Percentiles rank a stretch among this genome's conserved stretches.
Evolutionary conservation across 2,888 invertebrate genomes (phyloP).

Genomic region (Ormyrus nitidulus): DNA sequence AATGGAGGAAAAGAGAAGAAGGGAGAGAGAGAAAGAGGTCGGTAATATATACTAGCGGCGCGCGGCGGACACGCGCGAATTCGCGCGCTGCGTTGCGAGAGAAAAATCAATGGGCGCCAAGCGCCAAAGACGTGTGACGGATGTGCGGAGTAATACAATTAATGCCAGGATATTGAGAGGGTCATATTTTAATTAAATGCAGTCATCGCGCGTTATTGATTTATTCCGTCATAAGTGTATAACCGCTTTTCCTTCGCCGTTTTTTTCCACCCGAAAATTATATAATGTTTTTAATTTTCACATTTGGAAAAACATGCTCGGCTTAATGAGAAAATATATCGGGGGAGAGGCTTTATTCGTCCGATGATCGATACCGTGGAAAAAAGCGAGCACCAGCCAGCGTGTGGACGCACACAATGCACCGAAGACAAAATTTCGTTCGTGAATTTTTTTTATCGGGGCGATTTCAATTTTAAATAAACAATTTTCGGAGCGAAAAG

Average conservation of each 20-base stretch:
- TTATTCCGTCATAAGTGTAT: slow-evolving; percentile 25
- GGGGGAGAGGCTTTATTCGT: not conserved
- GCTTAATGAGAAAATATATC: not conserved
- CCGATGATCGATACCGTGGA: no score
- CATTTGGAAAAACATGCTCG: slow-evolving; percentile 5
- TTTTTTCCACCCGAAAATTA: not conserved
- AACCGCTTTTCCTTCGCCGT: not conserved
- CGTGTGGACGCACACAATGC: no score
- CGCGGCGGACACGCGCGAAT: not conserved
- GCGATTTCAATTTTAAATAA: no score
- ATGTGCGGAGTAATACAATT: slow-evolving; percentile 53
- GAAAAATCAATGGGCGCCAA: slow-evolving; percentile 29
- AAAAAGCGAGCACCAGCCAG: no score
- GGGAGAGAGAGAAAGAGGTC: slow-evolving; percentile 21
- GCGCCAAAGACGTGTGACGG: slow-evolving; percentile 48
- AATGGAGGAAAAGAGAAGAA: slow-evolving; percentile 67
- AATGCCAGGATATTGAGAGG: slow-evolving; percentile 50
- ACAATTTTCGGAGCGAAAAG: no score
- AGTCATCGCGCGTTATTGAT: slow-evolving; percentile 43
- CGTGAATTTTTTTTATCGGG: no score
- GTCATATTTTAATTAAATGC: slow-evolving; percentile 56
- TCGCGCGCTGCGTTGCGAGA: not conserved
- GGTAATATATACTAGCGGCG: slow-evolving; percentile 31
- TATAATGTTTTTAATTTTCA: slow-evolving; percentile 4
- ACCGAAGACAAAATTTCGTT: no score